Base-by-base conservation (phyloP, 2,797 vertebrate genomes). In the Manis pentadactyla region DNA sequence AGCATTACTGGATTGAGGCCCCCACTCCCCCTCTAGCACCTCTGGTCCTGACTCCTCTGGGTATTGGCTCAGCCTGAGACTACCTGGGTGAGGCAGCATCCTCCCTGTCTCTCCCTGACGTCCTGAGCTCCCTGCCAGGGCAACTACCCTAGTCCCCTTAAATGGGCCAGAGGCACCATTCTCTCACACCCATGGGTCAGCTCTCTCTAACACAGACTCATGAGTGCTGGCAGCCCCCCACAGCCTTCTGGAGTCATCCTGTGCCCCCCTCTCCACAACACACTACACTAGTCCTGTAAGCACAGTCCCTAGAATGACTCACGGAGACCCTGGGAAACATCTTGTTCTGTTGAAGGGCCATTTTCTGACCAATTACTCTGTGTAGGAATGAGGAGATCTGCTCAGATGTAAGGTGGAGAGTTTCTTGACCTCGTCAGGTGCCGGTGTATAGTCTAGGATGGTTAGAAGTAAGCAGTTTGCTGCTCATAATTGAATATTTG, bases 401-500 rank as follows among this genome's bases (percentile, higher is more conserved):
- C 68, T 37, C 63, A 84, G 61, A 7, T 61, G 71, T 84, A 81
- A 84, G 95, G 78, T 82, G 14, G 78, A 69, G 29, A 82, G 74
- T 64, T 2, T 79, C 69, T 88, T 84, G 93, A 46, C 82, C 51
- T 61, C 11, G 66, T 51, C 19, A 3, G 87, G 51, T 77, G 34
- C 66, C 42, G 63, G 27, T n/a, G 27, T 71, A 1, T 3, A 46
- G 55, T 53, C 82, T 17, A 74, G 63, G 64, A 73, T 37, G 73
- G 42, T 95, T 75, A 74, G 90, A 93, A 84, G 86, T 93, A 93
- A 92, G 90, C 69, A 61, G 0, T 96, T 94, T 61, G 53, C 92
- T 96, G 77, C 79, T 81, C 87, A 94, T 91, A 87, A 94, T 81
- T 31, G 90, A 97, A 75, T 96, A 68, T 57, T 85, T 95, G 81